Base-by-base conservation (phyloP, 2,113 vertebrate species). In the Mus pahari region DNA sequence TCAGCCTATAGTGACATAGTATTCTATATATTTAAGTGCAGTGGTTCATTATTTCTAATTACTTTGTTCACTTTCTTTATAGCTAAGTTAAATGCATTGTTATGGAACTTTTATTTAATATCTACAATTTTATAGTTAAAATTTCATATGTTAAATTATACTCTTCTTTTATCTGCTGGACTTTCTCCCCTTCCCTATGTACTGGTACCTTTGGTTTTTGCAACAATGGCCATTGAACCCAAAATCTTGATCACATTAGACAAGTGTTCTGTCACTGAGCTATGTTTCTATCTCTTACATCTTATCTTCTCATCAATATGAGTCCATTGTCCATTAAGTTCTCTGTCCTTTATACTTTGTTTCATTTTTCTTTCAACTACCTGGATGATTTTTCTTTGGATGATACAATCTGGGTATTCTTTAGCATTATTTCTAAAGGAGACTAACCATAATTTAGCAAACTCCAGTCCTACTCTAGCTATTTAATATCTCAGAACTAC, bases 81-180 rank as follows among this genome's bases (percentile, higher is more conserved):
- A 66, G 1, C 9, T 91, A 86, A 68, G 89, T 68, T 77, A 82
- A 82, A 84, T 86, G 19, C 33, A 36, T 71, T 28, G 50, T 88
- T 42, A 83, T 42, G 81, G 53, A 92, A 64, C 1, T 89, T 74
- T 48, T 42, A 48, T 7, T 13, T 14, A 42, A 60, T 89, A 17
- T 66, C 64, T 53, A 53, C 26, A 82, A 86, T 70, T 91, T 92
- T 50, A 71, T 58, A 82, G 82, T 73, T 71, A 86, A 89, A 95
- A 62, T 1, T 2, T 2, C 12, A 26, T 24, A 4, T 39, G 78
- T 68, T 91, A 53, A 83, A n/a, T n/a, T 0, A 6, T 74, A 7
- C 42, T 42, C 1, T 3, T 42, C 12, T 3, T 42, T 9, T 45
- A 50, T 4, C 33, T 55, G 1, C 8, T 78, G 26, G 28, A 2